phyloP scores from a whole-genome alignment of 2,113 vertebrate species.

The Megaleporinus macrocephalus region DNA sequence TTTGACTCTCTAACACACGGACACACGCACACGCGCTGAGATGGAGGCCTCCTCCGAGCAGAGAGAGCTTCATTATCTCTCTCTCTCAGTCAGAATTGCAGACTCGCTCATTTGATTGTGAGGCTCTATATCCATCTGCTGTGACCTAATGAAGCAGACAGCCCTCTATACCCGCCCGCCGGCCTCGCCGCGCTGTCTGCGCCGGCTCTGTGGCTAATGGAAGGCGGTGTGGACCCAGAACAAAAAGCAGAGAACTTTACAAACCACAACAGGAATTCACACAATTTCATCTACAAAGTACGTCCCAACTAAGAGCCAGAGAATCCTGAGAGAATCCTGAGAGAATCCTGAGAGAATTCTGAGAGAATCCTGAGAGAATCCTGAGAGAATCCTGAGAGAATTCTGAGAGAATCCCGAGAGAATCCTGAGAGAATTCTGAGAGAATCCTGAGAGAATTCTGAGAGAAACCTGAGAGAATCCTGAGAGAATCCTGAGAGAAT shows the following conservation, averaged over 20 bases:
- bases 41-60: not conserved
- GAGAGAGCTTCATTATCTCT: conserved; percentile 44
- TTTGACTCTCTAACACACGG: not conserved
- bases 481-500: too few species aligned
- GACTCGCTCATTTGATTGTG: conserved; percentile 21
- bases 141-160: conserved; percentile 37
- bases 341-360: too few species aligned
- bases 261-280: not conserved
- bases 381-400: too few species aligned
- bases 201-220: not conserved
- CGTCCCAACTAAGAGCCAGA: too few species aligned
- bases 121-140: conserved; percentile 14
- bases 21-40: conserved; percentile 29
- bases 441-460: too few species aligned
- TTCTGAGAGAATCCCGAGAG: too few species aligned
- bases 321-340: too few species aligned
- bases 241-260: conserved; percentile 1
- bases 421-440: too few species aligned
- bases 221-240: conserved; percentile 8
- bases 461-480: too few species aligned
- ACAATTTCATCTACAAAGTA: not conserved
- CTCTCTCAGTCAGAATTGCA: conserved; percentile 29
- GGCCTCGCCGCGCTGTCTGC: not conserved
- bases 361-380: too few species aligned
- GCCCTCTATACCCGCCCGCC: not conserved